These are phyloP conservation scores for Trinorchestia longiramus DNA, from an alignment of 1,140 invertebrate species.

Conservation along the genomic window DNA sequence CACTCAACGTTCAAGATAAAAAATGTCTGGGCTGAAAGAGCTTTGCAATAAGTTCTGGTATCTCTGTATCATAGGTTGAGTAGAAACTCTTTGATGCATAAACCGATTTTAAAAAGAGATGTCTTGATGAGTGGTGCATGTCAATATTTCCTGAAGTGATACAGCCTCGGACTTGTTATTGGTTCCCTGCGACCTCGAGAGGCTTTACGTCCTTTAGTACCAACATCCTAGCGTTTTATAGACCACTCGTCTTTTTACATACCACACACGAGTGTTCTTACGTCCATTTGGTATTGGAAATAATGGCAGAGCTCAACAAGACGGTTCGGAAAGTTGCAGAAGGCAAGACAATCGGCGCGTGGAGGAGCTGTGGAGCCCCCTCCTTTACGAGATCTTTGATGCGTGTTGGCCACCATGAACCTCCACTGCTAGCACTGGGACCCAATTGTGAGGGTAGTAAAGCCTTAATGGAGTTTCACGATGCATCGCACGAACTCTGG, in stretches of 20 bases:
- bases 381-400: conserved; percentile 45
- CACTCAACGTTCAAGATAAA: not conserved
- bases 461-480: conserved; percentile 48
- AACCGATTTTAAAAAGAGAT: not conserved
- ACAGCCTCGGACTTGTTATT: not conserved
- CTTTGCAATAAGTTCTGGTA: not conserved
- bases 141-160: not conserved
- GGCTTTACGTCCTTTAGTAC: not conserved
- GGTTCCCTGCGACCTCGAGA: not conserved
- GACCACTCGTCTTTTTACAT: not conserved
- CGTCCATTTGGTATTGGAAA: conserved; percentile 12
- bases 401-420: conserved; percentile 41
- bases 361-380: not conserved
- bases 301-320: not conserved
- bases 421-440: not conserved
- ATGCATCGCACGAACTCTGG: not conserved
- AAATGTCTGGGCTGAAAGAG: not conserved
- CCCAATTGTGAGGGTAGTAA: conserved; percentile 24
- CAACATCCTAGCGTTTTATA: conserved; percentile 14
- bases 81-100: not conserved
- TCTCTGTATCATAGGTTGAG: not conserved
- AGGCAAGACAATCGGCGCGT: conserved; percentile 25
- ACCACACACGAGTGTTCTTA: conserved; percentile 1
- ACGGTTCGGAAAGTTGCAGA: conserved; percentile 16
- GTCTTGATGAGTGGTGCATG: not conserved